phyloP scores from a whole-genome alignment of 92 coral and sea anemone genomes.

The Pocillopora grandis region DNA sequence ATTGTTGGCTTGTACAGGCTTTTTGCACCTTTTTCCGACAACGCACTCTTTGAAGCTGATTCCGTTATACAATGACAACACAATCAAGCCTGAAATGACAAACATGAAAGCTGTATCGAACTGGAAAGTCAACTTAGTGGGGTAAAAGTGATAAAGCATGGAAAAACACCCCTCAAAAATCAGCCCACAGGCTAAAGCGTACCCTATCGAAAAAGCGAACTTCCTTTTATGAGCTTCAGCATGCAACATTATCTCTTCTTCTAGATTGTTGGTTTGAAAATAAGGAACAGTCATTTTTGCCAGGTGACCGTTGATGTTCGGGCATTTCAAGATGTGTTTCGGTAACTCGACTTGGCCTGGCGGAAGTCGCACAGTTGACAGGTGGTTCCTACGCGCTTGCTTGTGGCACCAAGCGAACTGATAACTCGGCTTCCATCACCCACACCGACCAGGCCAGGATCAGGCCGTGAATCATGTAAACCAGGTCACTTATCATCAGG shows the following conservation, averaged over 20 bases:
- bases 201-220: constrained; percentile 77
- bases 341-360: constrained; percentile 54
- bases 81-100: constrained; percentile 85
- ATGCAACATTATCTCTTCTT: constrained; percentile 35
- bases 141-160: constrained; percentile 85
- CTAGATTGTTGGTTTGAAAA: constrained; percentile 30
- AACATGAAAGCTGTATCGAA: constrained; percentile 97
- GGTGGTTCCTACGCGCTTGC: constrained; percentile 36
- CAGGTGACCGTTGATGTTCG: constrained; percentile 51
- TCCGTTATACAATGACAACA: constrained; percentile 85
- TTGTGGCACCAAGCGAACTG: constrained; percentile 56
- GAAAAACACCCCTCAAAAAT: constrained; percentile 90
- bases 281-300: constrained; percentile 68
- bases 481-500: constrained; percentile 88
- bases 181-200: constrained; percentile 95
- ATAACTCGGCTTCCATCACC: constrained; percentile 88
- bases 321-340: constrained; percentile 63
- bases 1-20: constrained; percentile 69
- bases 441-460: constrained; percentile 84
- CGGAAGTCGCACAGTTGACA: background rate
- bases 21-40: constrained; percentile 34
- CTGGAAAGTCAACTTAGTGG: constrained; percentile 86
- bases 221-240: constrained; percentile 72
- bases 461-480: constrained; percentile 84
- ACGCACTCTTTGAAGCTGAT: constrained; percentile 49